Conservation (phyloP, 1,140 invertebrate species). For the Capitella teleta region DNA sequence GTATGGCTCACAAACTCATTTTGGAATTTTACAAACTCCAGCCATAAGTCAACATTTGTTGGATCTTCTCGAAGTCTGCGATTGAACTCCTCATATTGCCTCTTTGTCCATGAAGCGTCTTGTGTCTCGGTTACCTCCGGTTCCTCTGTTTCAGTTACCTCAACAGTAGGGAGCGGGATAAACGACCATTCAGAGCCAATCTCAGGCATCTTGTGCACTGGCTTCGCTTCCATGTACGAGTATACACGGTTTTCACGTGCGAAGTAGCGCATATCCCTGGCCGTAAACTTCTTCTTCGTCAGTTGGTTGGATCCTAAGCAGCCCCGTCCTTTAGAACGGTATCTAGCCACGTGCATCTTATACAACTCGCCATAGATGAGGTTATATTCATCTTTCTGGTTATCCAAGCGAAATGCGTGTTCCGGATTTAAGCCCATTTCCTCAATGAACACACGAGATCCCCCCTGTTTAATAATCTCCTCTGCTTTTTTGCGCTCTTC, state of each 20-base stretch:
- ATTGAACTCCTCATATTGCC: slow-evolving; percentile 37
- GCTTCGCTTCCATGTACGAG: background rate
- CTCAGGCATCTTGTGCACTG: slow-evolving; percentile 5
- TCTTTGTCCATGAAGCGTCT: slow-evolving; percentile 18
- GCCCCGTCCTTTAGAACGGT: slow-evolving; percentile 8
- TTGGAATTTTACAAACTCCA: slow-evolving; percentile 46
- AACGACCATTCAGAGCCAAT: too few relatives aligned
- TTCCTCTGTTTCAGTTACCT: slow-evolving; percentile 2
- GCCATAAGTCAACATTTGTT: slow-evolving; percentile 37
- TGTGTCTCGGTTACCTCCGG: background rate
- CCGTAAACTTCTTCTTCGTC: background rate
- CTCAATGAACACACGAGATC: slow-evolving; percentile 34
- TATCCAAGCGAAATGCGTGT: slow-evolving; percentile 35
- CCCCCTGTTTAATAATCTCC: too few relatives aligned
- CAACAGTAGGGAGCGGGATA: too few relatives aligned
- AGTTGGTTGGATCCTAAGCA: slow-evolving; percentile 1
- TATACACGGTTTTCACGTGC: background rate
- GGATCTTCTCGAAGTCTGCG: slow-evolving; percentile 34
- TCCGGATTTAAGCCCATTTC: slow-evolving; percentile 27
- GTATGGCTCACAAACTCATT: slow-evolving; percentile 21
- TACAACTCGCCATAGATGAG: slow-evolving; percentile 34
- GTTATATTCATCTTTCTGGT: slow-evolving; percentile 28
- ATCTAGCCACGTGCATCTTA: slow-evolving; percentile 32
- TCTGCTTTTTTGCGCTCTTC: too few relatives aligned
- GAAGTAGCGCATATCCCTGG: slow-evolving; percentile 4